These are phyloP conservation scores for Taeniopygia guttata DNA, from an alignment of 2,797 vertebrate genomes.

Conservation along the genomic window DNA sequence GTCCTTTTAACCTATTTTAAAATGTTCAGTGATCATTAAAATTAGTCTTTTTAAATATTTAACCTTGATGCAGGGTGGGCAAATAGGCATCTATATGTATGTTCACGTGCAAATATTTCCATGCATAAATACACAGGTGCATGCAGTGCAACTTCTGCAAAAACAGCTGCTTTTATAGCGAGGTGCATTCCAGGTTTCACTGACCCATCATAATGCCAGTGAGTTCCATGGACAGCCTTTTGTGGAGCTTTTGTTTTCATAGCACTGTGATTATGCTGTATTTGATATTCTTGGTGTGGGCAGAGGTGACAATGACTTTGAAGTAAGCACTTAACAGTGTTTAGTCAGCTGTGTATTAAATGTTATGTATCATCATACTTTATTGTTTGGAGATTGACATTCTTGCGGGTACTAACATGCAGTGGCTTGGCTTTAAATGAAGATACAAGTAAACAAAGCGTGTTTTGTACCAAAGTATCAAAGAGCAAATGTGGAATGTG, in stretches of 20 bases:
- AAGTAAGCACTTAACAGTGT: background rate
- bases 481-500: background rate
- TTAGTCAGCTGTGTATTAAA: constrained; percentile 18
- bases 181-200: background rate
- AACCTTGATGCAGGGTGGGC: background rate
- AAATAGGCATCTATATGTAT: background rate
- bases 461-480: background rate
- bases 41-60: background rate
- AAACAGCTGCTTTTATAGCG: background rate
- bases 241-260: background rate
- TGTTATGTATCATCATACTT: background rate
- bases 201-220: background rate
- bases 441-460: background rate
- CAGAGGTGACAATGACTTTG: constrained; percentile 12
- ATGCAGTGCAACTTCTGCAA: background rate
- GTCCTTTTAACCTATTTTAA: background rate
- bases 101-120: background rate
- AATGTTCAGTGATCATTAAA: background rate
- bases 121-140: fast-evolving
- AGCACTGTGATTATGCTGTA: background rate
- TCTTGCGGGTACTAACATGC: background rate
- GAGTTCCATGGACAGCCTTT: background rate
- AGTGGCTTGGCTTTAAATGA: background rate
- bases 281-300: background rate
- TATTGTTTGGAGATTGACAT: constrained; percentile 14